Percentiles rank a stretch among this genome's conserved stretches.
phyloP scores from a whole-genome alignment of 2,888 invertebrate genomes.

The Drosophila neotestacea region DNA sequence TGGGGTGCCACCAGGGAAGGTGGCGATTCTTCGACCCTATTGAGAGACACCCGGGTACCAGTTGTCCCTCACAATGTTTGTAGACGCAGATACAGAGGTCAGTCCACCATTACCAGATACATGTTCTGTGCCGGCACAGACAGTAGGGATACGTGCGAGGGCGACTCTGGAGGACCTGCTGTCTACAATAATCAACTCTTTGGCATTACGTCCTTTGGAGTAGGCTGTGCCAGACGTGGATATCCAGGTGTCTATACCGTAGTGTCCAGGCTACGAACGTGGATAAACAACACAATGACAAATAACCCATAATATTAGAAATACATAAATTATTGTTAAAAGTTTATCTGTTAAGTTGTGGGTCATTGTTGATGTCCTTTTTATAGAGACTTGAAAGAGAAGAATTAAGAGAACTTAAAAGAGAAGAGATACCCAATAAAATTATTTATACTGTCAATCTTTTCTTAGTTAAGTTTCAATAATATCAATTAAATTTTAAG shows the following conservation, averaged over 20 bases:
- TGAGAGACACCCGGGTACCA: slow-evolving; percentile 33
- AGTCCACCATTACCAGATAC: slow-evolving; percentile 41
- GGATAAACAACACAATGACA: slow-evolving; percentile 35
- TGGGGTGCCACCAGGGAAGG: slow-evolving; percentile 62
- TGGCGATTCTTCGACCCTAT: slow-evolving; percentile 28
- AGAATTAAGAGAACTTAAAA: no score
- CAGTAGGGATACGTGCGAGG: slow-evolving; percentile 72
- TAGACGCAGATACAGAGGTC: slow-evolving; percentile 10
- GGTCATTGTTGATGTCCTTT: no score
- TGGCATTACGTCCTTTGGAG: slow-evolving; percentile 89
- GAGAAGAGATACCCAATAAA: no score
- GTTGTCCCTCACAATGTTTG: slow-evolving; percentile 28
- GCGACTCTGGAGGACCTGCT: slow-evolving; percentile 79
- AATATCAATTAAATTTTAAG: no score
- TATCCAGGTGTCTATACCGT: slow-evolving; percentile 91
- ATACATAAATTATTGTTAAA: no score
- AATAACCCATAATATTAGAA: slow-evolving; percentile 23
- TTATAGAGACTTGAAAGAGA: no score
- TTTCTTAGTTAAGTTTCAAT: no score
- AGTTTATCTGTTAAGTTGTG: no score
- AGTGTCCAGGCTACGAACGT: neutral
- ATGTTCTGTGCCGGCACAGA: slow-evolving; percentile 70
- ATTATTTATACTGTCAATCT: no score
- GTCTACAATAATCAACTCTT: slow-evolving; percentile 58
- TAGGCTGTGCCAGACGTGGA: slow-evolving; percentile 85